Evolutionary conservation across 2,113 vertebrate genomes (phyloP), one percentile per base, ranked within the genome.

Genomic region (Ornithorhynchus anatinus): DNA sequence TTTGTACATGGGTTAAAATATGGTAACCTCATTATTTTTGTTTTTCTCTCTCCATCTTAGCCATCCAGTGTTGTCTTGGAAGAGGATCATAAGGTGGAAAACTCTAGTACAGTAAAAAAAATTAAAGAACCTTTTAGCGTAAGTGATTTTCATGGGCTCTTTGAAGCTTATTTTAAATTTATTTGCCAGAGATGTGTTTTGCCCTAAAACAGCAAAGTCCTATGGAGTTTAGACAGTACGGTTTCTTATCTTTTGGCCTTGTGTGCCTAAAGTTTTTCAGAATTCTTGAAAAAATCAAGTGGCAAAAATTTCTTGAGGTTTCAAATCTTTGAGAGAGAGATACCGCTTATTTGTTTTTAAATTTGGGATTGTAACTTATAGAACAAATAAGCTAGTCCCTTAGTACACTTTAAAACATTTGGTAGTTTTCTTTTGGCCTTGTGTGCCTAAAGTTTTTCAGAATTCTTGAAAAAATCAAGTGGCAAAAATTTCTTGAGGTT

Each of bases 121-220:
- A 84, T 92, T 47, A 94, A 94, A 79, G 96, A 98, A 84, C 95
- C 97, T 37, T 99, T 97, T 82, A 96, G 94, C 91, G 98, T 99
- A 92, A 96, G 98, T 94, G 17, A 22, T 54, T 43, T 74, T 33
- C n/a, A n/a, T n/a, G n/a, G n/a, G n/a, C n/a, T n/a, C n/a, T n/a
- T n/a, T n/a, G n/a, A n/a, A 29, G 39, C 6, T 23, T 11, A 16
- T 50, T 53, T 80, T 53, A 53, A 63, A 62, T 86, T 45, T 75
- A 15, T 84, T 35, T 59, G 80, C 53, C 73, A 37, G 45, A 29
- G 14, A 6, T 38, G 59, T 32, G n/a, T 51, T 70, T 64, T 60
- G 68, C 29, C 53, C 31, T 31, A 0, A 54, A 48, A 53, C 60
- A 53, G 19, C n/a, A n/a, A n/a, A n/a, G n/a, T 8, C 51, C 51